Base-by-base conservation (phyloP, 30 jellyfish, hydroid and myxozoan genomes). In the Pelagia noctiluca region DNA sequence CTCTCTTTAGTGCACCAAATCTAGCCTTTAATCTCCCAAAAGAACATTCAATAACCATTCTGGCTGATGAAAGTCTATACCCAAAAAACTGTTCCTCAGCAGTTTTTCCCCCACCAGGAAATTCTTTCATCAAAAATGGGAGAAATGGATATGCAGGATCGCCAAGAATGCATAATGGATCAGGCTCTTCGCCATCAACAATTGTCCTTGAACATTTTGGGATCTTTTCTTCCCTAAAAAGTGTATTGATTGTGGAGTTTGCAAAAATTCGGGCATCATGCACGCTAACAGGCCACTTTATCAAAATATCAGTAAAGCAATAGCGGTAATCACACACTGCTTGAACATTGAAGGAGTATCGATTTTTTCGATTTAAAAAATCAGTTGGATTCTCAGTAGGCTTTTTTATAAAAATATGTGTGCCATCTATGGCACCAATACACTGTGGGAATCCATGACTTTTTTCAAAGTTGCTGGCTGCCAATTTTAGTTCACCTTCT, bases 181-280 rank as follows among this genome's bases (percentile, higher is more conserved):
- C 91, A 36, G 90, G 79, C 21, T n/a, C 64, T 21, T 68, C 90
- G 19, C 90, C 89, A 16, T 78, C 87, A 4, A 78, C 79, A 63
- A 78, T 78, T 19, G 29, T 12, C 13, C 89, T 52, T 75, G 82
- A 21, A 50, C 84, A 75, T 35, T 28, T 82, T 13, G 82, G 85
- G 12, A 72, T 72, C 8, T 31, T 35, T 33, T 38, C 33, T 7
- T 72, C 85, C 47, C 85, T 12, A 7, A 72, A 13, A 7, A 19
- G 4, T 46, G 16, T 5, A 26, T 72, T 72, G 11, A 72, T 35
- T 19, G 50, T 19, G 8, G 85, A 72, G 33, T 35, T 35, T 10
- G 84, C 8, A 72, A 72, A 23, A 7, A 66, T 30, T 5, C 80
- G 69, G n/a, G 90, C 90, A 64, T 79, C 90, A 42, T 79, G 90